These are phyloP conservation scores for Gymnocypris eckloni DNA, from an alignment of 2,797 vertebrate genomes.

Conservation along the genomic window DNA sequence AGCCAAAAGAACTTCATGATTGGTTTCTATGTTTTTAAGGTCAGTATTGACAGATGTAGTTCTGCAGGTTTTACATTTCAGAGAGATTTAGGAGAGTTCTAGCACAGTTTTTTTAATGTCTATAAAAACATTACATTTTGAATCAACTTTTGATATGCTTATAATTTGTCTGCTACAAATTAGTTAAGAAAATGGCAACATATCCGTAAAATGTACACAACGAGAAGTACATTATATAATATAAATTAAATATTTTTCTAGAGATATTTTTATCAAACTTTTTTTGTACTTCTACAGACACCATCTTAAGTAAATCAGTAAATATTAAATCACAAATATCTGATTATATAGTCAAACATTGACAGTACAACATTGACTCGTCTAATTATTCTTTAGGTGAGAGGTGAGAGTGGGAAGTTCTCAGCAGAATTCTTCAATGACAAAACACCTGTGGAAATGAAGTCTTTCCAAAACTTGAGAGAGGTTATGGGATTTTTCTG, in stretches of 20 bases:
- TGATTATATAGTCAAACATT: not conserved
- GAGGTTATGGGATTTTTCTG: constrained; percentile 66
- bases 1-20: not conserved
- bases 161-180: not conserved
- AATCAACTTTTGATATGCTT: not conserved
- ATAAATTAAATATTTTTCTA: not conserved
- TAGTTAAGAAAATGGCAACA: not conserved
- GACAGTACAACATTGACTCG: not conserved
- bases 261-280: not conserved
- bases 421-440: constrained; percentile 68
- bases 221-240: too few species aligned
- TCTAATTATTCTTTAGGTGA: constrained; percentile 58
- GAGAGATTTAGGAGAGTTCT: not conserved
- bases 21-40: constrained; percentile 55
- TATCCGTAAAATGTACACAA: not conserved
- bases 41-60: not conserved
- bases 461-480: constrained; percentile 56
- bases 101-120: not conserved
- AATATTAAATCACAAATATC: not conserved
- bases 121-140: too few species aligned
- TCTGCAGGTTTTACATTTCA: not conserved
- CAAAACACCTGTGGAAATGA: constrained; percentile 30
- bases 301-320: not conserved
- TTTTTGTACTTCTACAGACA: constrained; percentile 11
- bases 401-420: constrained; percentile 63